Evolutionary conservation across 1,140 invertebrate genomes (phyloP).

Genomic region (Ceratina australensis): DNA sequence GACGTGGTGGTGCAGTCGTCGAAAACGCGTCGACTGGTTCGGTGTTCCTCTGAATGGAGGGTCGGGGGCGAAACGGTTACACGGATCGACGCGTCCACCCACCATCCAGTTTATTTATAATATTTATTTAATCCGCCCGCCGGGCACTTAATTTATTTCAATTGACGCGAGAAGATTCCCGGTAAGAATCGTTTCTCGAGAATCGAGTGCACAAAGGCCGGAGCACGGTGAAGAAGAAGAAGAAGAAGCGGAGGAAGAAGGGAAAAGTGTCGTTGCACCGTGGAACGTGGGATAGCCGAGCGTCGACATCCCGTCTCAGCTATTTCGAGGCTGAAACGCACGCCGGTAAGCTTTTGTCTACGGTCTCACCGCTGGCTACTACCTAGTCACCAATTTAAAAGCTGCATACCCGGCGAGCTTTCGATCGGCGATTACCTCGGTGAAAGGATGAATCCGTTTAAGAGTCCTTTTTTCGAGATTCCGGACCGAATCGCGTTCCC

Average conservation of each 20-base stretch:
- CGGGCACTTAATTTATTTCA: neutral
- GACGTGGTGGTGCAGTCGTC: constrained; percentile 55
- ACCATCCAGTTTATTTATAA: constrained; percentile 49
- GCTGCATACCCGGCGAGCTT: constrained; percentile 18
- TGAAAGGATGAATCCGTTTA: neutral
- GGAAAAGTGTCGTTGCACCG: constrained; percentile 48
- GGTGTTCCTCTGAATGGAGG: constrained; percentile 41
- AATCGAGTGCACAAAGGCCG: neutral
- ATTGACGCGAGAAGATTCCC: neutral
- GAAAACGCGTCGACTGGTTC: constrained; percentile 47
- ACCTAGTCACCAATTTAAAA: neutral
- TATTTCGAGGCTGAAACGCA: constrained; percentile 64
- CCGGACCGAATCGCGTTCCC: constrained; percentile 22
- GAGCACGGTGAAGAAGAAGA: no score
- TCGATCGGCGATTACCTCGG: neutral
- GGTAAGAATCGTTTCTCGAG: neutral
- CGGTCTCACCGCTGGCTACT: neutral
- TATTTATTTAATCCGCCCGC: constrained; percentile 23
- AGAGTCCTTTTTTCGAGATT: constrained; percentile 18
- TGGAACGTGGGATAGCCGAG: constrained; percentile 53
- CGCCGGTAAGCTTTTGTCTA: constrained; percentile 55
- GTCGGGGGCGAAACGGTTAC: neutral
- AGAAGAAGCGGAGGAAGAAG: constrained; percentile 31
- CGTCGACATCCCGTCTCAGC: constrained; percentile 58
- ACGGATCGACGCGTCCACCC: neutral